Percentiles rank a stretch among this genome's conserved stretches.
Conservation (phyloP, 2,797 vertebrate species). For the Myotis vivesi region DNA sequence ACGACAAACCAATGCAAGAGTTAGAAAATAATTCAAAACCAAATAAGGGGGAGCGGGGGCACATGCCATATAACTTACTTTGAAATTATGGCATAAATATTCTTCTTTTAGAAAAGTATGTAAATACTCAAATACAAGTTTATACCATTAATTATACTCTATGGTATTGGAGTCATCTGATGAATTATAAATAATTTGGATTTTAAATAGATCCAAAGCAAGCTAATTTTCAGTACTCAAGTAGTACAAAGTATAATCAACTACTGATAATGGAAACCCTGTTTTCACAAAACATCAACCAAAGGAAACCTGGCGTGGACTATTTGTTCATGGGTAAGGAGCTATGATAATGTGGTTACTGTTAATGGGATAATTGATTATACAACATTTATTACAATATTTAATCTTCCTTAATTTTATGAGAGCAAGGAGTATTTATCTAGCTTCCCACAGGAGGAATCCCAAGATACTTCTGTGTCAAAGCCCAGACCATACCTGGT, state of each 20-base stretch:
- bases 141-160: not conserved
- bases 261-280: not conserved
- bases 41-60: not conserved
- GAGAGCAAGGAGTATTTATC: not conserved
- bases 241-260: not conserved
- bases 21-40: conserved; percentile 25
- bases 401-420: not conserved
- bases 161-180: conserved; percentile 22
- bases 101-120: conserved; percentile 34
- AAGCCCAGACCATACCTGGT: not conserved
- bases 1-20: not conserved
- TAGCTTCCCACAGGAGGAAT: not conserved
- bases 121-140: not conserved
- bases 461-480: not conserved
- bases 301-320: not conserved
- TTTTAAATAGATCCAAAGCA: conserved; percentile 25
- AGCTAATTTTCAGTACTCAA: not conserved
- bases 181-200: conserved; percentile 27
- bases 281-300: not conserved
- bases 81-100: not conserved
- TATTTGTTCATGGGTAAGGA: not conserved
- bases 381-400: not conserved
- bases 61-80: not conserved
- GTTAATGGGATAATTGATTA: not conserved
- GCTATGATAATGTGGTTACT: not conserved